These are phyloP conservation scores for Potamarius usumacintae DNA, from an alignment of 2,113 vertebrate genomes.

Conservation along the genomic window DNA sequence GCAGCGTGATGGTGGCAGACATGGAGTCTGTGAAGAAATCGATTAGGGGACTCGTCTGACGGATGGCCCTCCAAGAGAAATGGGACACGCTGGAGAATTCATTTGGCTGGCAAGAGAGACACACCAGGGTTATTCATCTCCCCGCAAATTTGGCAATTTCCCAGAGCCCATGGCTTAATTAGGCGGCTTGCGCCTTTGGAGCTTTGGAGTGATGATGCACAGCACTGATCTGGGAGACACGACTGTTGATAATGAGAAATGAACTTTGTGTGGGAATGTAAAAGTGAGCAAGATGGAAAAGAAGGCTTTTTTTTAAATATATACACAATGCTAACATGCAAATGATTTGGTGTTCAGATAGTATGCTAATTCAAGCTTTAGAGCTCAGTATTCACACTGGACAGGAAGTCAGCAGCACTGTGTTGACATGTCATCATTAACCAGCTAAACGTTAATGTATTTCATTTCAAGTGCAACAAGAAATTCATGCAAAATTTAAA, in stretches of 20 bases:
- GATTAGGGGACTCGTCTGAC: slow-evolving; percentile 69
- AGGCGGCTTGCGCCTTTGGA: slow-evolving; percentile 53
- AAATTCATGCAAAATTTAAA: not conserved
- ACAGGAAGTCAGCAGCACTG: not conserved
- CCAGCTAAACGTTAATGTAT: not conserved
- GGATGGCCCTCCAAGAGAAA: slow-evolving; percentile 69
- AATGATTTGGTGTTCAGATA: slow-evolving; percentile 5
- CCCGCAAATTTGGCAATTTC: slow-evolving; percentile 63
- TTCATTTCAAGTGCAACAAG: not conserved
- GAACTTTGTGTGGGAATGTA: slow-evolving; percentile 7
- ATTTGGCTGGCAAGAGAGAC: slow-evolving; percentile 65
- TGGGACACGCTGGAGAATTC: slow-evolving; percentile 67
- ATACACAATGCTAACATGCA: not conserved
- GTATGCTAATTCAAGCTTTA: not conserved
- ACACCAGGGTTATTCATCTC: slow-evolving; percentile 69
- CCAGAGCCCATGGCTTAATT: slow-evolving; percentile 67
- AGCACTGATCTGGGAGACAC: slow-evolving; percentile 49
- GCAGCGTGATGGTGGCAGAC: slow-evolving; percentile 56
- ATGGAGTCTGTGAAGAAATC: slow-evolving; percentile 65
- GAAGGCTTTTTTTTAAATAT: not conserved
- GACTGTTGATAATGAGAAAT: slow-evolving; percentile 58
- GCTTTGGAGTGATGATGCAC: slow-evolving; percentile 55
- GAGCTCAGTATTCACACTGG: not conserved
- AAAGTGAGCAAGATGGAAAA: not conserved
- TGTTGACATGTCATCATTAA: not conserved